Evolutionary conservation across 2,888 invertebrate genomes (phyloP).

Genomic region (Hedya salicella): DNA sequence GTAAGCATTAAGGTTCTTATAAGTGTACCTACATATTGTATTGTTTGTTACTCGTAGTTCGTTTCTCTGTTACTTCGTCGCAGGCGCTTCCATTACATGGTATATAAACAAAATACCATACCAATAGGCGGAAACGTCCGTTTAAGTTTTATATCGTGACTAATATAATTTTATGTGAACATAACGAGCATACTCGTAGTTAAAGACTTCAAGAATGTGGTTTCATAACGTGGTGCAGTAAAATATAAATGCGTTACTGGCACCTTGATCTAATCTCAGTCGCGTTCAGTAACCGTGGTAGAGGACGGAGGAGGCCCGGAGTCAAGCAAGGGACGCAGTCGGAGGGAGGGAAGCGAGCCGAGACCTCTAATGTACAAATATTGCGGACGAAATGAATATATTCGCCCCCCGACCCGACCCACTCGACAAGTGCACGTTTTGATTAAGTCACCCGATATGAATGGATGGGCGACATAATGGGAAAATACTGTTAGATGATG

Average conservation of each 20-base stretch:
- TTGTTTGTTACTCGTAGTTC: background rate
- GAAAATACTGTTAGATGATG: conserved; percentile 61
- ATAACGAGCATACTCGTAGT: conserved; percentile 13
- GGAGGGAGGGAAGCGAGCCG: conserved; percentile 76
- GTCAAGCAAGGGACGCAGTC: conserved; percentile 64
- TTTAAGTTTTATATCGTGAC: conserved; percentile 28
- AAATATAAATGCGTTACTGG: conserved; percentile 14
- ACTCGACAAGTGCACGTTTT: conserved; percentile 72
- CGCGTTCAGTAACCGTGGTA: conserved; percentile 21
- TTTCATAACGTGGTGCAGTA: conserved; percentile 9
- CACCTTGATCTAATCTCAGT: conserved; percentile 15
- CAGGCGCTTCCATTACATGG: conserved; percentile 3
- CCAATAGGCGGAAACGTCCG: conserved; percentile 9
- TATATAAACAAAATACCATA: no score
- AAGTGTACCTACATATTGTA: no score
- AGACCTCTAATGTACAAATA: conserved; percentile 85
- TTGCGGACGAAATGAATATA: conserved; percentile 84
- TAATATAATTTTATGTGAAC: conserved; percentile 26
- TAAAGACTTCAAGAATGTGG: conserved; percentile 21
- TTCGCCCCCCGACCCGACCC: conserved; percentile 64
- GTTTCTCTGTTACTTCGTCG: background rate
- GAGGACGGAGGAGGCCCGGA: conserved; percentile 48
- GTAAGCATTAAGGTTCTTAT: no score
- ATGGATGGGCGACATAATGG: conserved; percentile 69
- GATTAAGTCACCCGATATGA: conserved; percentile 79